Conservation (phyloP, 2,797 vertebrate species). For the Gorsachius magnificus region DNA sequence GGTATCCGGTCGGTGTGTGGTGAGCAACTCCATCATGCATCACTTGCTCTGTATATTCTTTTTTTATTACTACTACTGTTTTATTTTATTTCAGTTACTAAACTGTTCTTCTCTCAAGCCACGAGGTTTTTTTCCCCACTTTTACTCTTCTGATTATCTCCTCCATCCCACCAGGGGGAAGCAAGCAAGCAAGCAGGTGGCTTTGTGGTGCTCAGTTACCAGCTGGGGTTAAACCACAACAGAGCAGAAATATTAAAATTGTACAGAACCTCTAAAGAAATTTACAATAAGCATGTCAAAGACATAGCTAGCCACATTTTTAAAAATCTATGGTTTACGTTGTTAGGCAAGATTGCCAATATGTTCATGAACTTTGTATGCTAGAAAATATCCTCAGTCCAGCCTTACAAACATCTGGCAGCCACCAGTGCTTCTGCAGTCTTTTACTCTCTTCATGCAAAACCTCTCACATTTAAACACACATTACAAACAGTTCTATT, state of each 20-base stretch:
- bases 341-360: neutral
- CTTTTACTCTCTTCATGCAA: neutral
- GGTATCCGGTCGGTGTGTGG: too few relatives aligned
- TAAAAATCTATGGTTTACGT: neutral
- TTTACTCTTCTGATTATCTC: too few relatives aligned
- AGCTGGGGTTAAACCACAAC: too few relatives aligned
- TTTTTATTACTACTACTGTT: too few relatives aligned
- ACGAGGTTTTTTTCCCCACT: too few relatives aligned
- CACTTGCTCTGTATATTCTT: too few relatives aligned
- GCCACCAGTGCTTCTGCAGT: neutral
- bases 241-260: neutral
- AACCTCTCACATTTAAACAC: neutral
- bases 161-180: too few relatives aligned
- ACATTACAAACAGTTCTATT: neutral
- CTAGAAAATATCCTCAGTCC: neutral
- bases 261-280: neutral
- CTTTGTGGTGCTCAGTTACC: too few relatives aligned
- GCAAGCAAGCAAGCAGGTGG: too few relatives aligned
- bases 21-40: too few relatives aligned
- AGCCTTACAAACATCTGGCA: neutral
- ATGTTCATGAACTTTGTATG: neutral
- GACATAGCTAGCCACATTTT: neutral
- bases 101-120: too few relatives aligned
- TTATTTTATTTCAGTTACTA: too few relatives aligned
- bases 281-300: neutral